Evolutionary conservation across 2,113 vertebrate species (phyloP).

Genomic region (Ochotona curzoniae): DNA sequence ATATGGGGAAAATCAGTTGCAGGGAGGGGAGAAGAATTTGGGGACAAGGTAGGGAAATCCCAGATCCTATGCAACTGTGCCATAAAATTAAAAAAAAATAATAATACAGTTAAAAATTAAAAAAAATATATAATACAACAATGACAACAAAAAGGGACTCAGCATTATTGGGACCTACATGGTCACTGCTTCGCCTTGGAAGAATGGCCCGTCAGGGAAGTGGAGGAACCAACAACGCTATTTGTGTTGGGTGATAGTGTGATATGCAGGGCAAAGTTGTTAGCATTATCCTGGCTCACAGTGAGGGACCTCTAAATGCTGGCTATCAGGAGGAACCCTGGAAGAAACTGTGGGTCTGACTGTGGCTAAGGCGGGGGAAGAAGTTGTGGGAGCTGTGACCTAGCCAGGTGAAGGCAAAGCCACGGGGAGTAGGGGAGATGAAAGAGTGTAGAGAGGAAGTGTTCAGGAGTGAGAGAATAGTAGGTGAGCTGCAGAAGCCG

Average conservation of each 20-base stretch:
- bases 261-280: background rate
- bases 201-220: background rate
- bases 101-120: too few species aligned
- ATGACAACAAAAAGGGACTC: background rate
- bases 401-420: background rate
- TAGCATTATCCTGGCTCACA: background rate
- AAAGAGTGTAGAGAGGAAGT: background rate
- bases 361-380: background rate
- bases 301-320: background rate
- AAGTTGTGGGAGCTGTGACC: background rate
- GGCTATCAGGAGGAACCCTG: background rate
- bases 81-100: too few species aligned
- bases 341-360: background rate
- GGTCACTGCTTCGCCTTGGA: background rate
- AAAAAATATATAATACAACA: too few species aligned
- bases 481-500: background rate
- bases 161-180: background rate
- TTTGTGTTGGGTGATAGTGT: background rate
- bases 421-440: fast-evolving
- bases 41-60: too few species aligned
- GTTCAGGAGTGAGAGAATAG: background rate
- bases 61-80: too few species aligned
- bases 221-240: background rate
- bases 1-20: too few species aligned
- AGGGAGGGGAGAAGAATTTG: too few species aligned